phyloP scores from a whole-genome alignment of 2,113 vertebrate genomes.

The Pedetes capensis region DNA sequence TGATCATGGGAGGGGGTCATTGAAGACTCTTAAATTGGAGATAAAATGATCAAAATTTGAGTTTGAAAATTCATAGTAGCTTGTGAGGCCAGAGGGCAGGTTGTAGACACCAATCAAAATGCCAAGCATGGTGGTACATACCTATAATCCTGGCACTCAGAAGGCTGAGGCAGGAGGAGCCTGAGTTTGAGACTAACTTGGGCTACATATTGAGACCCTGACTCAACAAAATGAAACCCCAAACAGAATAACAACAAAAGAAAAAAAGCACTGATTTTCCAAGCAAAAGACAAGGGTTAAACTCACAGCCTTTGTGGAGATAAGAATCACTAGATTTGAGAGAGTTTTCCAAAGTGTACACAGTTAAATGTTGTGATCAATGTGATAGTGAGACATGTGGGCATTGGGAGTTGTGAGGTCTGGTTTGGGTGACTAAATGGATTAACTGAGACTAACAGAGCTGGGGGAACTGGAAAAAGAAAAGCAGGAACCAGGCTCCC shows the following conservation, averaged over 20 bases:
- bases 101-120: background rate
- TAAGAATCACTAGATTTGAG: background rate
- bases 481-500: no score
- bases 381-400: background rate
- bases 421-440: background rate
- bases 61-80: constrained; percentile 11
- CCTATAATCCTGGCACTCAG: background rate
- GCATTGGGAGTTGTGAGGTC: background rate
- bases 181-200: background rate
- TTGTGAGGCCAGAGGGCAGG: background rate
- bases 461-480: background rate
- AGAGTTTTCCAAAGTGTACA: constrained; percentile 13
- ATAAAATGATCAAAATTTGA: constrained; percentile 21
- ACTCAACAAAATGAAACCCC: no score
- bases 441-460: background rate
- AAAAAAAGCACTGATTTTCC: background rate
- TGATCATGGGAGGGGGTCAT: background rate
- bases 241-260: background rate
- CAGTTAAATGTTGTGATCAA: background rate
- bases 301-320: background rate
- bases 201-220: background rate
- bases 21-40: constrained; percentile 24
- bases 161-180: background rate
- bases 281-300: background rate
- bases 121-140: background rate